Evolutionary conservation across 1,140 invertebrate genomes (phyloP).

Genomic region (Monochamus saltuarius): DNA sequence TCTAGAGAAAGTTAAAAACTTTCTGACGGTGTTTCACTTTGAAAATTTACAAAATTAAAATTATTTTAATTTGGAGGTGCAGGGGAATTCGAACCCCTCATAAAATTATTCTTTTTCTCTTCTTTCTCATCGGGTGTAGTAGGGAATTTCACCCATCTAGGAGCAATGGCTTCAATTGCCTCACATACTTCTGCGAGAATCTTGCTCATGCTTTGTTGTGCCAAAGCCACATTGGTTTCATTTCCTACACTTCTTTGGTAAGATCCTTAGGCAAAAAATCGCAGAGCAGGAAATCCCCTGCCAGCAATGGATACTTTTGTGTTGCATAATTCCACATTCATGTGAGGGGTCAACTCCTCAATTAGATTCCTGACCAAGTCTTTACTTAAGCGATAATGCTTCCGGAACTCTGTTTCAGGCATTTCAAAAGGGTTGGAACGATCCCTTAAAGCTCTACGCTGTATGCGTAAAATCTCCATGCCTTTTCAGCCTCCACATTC

Average conservation of each 20-base stretch:
- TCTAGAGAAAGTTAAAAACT: too few relatives aligned
- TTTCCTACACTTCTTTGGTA: slow-evolving; percentile 2
- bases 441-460: neutral
- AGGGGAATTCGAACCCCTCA: too few relatives aligned
- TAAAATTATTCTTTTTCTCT: too few relatives aligned
- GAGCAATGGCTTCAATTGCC: too few relatives aligned
- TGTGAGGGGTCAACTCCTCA: neutral
- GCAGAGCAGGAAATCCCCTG: neutral
- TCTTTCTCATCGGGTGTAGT: too few relatives aligned
- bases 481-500: too few relatives aligned
- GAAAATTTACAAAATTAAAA: too few relatives aligned
- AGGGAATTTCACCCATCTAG: too few relatives aligned
- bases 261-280: slow-evolving; percentile 4
- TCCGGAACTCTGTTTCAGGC: neutral
- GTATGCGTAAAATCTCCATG: neutral
- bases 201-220: neutral
- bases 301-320: neutral
- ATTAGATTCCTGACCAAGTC: neutral
- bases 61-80: too few relatives aligned
- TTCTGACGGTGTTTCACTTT: too few relatives aligned
- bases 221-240: neutral
- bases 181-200: too few relatives aligned
- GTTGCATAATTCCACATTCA: neutral
- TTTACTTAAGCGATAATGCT: neutral
- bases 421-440: neutral